Conservation (phyloP, 30 jellyfish, hydroid and myxozoan species). For the Catostylus mosaicus region DNA sequence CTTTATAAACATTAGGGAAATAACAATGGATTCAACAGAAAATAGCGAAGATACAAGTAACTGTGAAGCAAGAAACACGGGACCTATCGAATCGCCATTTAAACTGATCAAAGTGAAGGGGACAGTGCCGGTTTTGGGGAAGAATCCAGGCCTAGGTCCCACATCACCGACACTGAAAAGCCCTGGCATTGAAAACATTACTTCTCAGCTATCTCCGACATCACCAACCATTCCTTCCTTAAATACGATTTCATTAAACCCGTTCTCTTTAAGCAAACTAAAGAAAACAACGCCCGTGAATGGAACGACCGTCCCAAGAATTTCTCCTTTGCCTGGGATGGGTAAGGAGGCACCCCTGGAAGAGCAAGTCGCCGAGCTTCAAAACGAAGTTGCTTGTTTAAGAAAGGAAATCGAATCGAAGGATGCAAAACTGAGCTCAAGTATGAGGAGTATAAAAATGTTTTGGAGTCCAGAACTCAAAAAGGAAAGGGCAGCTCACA, state of each 20-base stretch:
- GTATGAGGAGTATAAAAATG: conserved; percentile 89
- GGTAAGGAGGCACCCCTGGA: conserved; percentile 58
- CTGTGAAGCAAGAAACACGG: conserved; percentile 22
- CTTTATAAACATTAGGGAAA: conserved; percentile 15
- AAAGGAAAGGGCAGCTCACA: conserved; percentile 87
- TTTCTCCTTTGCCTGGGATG: conserved; percentile 58
- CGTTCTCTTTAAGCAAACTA: conserved; percentile 60
- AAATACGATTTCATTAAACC: conserved; percentile 58
- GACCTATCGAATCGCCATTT: conserved; percentile 66
- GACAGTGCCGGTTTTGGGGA: conserved; percentile 32
- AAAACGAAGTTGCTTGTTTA: conserved; percentile 66
- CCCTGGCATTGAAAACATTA: conserved; percentile 17
- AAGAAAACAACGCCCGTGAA: conserved; percentile 59
- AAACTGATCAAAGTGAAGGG: conserved; percentile 70
- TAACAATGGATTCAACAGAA: conserved; percentile 56
- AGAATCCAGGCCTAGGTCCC: neutral
- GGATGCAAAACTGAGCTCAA: conserved; percentile 91
- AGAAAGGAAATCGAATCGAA: conserved; percentile 79
- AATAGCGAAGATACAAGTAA: neutral
- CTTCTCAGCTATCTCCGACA: conserved; percentile 39
- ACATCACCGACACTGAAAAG: conserved; percentile 29
- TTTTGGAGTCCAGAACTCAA: conserved; percentile 98
- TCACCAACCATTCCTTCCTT: conserved; percentile 54
- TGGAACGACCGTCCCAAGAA: conserved; percentile 51
- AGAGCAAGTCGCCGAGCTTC: conserved; percentile 68